Base-by-base conservation (phyloP, 2,113 vertebrate genomes). In the Diadophis punctatus region DNA sequence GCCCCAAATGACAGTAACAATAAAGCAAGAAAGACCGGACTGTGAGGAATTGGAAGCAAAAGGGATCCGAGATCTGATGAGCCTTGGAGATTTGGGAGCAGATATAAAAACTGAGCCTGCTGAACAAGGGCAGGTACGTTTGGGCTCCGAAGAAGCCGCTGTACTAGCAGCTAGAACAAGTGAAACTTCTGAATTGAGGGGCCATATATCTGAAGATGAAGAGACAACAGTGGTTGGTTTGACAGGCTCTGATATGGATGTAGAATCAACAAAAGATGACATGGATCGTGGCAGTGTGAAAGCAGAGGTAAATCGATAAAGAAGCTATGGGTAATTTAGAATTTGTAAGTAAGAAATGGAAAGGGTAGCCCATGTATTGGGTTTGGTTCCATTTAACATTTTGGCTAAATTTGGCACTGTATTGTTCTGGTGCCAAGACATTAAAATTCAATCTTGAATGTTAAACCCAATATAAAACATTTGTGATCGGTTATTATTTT, bases 11-110 rank as follows among this genome's bases (percentile, higher is more conserved):
- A 95, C 97, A 92, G 96, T 98, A 95, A 97, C 97, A n/a, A 97
- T 98, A 88, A 98, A 98, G 34, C 96, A 98, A 53, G 98, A 98
- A 93, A 98, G 98, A 25, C 95, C 96, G 14, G 96, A 96, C 9
- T 97, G 96, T 23, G 98, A 97, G 92, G 98, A 98, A 88, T 93
- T 97, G 74, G 98, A 98, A 96, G 91, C 95, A 25, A 98, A 98
- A 86, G 97, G 96, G 93, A 97, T 97, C 95, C 96, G 95, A 96
- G 97, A 98, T 53, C 93, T 98, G 48, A 97, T 98, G 80, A 96
- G 97, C 91, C 96, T 98, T 34, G 96, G 96, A 1, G 97, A 98
- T 55, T 93, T 98, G 87, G 95, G 93, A 87, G 91, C 97, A 92
- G 98, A 98, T 92, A 97, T 98, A 95, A 98, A 98, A 93, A 94